Base-by-base conservation (phyloP, 2,797 vertebrate species). In the Silurus lanzhouensis region DNA sequence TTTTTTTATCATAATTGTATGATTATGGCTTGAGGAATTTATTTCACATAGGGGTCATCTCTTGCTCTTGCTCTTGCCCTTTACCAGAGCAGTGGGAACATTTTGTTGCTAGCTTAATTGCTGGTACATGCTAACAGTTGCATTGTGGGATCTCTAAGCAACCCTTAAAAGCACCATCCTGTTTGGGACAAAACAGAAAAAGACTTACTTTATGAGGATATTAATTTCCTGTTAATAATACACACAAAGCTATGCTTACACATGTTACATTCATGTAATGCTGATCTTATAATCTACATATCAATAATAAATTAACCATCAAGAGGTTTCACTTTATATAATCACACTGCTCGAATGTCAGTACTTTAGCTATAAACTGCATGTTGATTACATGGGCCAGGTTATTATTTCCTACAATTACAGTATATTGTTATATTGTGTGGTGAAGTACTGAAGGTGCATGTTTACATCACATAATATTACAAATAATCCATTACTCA, bases 81-180 rank as follows among this genome's bases (percentile, higher is more conserved):
- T 67, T 74, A 55, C 67, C 74, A 88, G 46, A 85, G 71, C 68
- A 86, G 20, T 81, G 71, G 83, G 86, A 86, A 84, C 67, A 82
- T 82, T 82, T 82, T 77, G 57, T 74, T 57, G 64, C 77, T 67
- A 77, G 82, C 77, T 87, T 17, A 52, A 61, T 84, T 46, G 63
- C 86, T 75, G 72, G 68, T 57, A 57, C 72, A 44, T 52, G 55
- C 68, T 84, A 78, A 88, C 78, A 81, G 71, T 78, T 86, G 81
- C 61, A 78, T 68, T 80, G 64, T 83, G 57, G 57, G 63, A 74
- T 70, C 78, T 86, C 20, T 79, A 20, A 72, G 66, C 61, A 81
- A 63, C 70, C 13, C 15, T 76, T 72, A 79, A 66, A 83, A 52
- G 58, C 25, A n/a, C 44, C 55, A 46, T 61, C 20, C 64, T 68